Percentiles rank a stretch among this genome's conserved stretches.
Evolutionary conservation across 2,113 vertebrate genomes (phyloP).

Genomic region (Struthio camelus): DNA sequence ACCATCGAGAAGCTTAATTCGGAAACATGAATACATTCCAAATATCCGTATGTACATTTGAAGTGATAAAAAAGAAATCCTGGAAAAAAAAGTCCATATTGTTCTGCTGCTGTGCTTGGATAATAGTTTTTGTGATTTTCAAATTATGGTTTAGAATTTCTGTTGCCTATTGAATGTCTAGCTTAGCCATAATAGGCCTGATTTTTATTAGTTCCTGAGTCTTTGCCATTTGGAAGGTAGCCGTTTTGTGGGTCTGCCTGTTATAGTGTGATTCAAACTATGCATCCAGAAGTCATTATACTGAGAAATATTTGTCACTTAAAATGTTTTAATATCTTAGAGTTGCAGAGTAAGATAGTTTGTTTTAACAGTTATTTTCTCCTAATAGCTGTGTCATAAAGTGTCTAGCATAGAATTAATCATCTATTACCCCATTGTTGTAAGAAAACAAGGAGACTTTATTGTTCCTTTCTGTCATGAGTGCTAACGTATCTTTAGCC

Average conservation of each 20-base stretch:
- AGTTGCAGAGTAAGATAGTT: background rate
- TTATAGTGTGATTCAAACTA: background rate
- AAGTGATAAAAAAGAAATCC: background rate
- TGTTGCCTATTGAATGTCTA: background rate
- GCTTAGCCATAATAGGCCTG: background rate
- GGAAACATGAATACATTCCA: background rate
- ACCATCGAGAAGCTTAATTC: conserved; percentile 11
- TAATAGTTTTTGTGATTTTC: background rate
- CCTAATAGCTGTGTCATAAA: background rate
- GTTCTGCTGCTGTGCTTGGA: background rate
- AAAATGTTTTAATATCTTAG: background rate
- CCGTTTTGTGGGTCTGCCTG: background rate
- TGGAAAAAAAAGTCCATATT: background rate
- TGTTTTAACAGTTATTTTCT: background rate
- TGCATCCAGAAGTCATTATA: background rate
- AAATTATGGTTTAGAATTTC: background rate
- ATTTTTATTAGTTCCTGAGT: background rate
- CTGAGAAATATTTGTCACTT: background rate
- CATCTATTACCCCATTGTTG: background rate
- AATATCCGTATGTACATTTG: background rate
- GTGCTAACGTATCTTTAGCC: background rate
- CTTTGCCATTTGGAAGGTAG: background rate
- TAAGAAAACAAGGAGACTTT: background rate
- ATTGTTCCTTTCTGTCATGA: background rate
- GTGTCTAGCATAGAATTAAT: background rate